Evolutionary conservation across 1,140 invertebrate genomes (phyloP).

Genomic region (Triops cancriformis): DNA sequence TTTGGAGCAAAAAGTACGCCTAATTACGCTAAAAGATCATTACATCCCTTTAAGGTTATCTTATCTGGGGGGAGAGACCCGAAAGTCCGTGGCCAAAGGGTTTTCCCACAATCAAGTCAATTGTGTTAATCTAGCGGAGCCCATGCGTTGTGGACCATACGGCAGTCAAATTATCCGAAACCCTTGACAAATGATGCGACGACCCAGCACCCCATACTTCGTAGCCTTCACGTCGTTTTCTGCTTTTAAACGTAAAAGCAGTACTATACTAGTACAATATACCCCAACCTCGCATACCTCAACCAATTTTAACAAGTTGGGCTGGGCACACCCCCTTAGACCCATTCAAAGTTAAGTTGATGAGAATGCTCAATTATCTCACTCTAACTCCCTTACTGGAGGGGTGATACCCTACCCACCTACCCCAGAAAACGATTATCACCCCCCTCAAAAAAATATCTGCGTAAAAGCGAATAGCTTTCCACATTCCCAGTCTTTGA

Average conservation of each 20-base stretch:
- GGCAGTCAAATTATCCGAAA: background rate
- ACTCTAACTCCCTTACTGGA: background rate
- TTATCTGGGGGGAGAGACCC: background rate
- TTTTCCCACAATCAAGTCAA: background rate
- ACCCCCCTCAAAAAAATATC: background rate
- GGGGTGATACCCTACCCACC: too few relatives aligned
- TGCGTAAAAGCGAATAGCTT: background rate
- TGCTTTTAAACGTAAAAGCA: too few relatives aligned
- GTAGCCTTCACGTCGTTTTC: background rate
- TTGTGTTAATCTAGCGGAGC: conserved; percentile 9
- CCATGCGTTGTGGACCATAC: background rate
- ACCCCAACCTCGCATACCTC: background rate
- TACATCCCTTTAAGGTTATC: background rate
- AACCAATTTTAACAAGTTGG: background rate
- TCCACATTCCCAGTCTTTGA: background rate
- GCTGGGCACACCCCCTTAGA: background rate
- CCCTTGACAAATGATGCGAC: background rate
- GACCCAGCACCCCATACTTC: background rate
- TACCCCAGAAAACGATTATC: background rate
- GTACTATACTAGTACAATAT: too few relatives aligned
- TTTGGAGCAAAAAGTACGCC: too few relatives aligned
- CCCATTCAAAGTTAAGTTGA: background rate
- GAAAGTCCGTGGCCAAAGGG: background rate
- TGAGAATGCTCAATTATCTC: background rate
- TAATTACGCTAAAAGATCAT: too few relatives aligned